Base-by-base conservation (phyloP, 2,797 vertebrate species). In the Thamnophis elegans region DNA sequence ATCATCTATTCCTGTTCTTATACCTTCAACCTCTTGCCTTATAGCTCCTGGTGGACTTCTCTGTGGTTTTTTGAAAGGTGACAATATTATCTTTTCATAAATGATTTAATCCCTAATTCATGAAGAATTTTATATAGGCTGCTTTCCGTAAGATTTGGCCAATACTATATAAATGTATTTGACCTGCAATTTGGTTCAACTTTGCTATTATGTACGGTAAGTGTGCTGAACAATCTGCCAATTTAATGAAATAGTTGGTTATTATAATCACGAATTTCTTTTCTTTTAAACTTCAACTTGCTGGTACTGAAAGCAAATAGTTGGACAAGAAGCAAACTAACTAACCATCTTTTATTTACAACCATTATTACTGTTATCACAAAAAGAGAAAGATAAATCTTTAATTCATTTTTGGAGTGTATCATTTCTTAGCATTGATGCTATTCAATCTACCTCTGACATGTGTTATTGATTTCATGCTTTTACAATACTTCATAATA, bases 11-110 rank as follows among this genome's bases (percentile, higher is more conserved):
- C 96, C 97, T 54, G 97, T 97, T n/a, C 96, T 98, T 94, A 91
- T 97, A 92, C 97, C 98, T 90, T 98, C 97, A 58, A 97, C 96
- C 94, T 97, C 96, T 58, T 98, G 97, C 89, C 96, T 98, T 58
- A 91, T 97, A 93, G 95, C 97, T 65, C 97, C 97, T 87, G 96
- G 97, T 65, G 96, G 96, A 26, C 96, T 97, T 47, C 92, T 94
- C 32, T 96, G 96, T 93, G 95, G 94, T 56, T 87, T 95, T 12
- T 90, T 98, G 91, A 95, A 97, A 96, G 97, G 98, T 98, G 95
- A 62, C 26, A 60, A 22, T 60, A n/a, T 62, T 54, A 91, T 54
- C 11, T 47, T 56, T 78, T 78, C 28, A 62, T 60, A 51, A 92
- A 85, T 54, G 3, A 20, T 51, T 60, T 54, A 85, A 53, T 85